Evolutionary conservation across 2,113 vertebrate species (phyloP).

Genomic region (Erinaceus europaeus): DNA sequence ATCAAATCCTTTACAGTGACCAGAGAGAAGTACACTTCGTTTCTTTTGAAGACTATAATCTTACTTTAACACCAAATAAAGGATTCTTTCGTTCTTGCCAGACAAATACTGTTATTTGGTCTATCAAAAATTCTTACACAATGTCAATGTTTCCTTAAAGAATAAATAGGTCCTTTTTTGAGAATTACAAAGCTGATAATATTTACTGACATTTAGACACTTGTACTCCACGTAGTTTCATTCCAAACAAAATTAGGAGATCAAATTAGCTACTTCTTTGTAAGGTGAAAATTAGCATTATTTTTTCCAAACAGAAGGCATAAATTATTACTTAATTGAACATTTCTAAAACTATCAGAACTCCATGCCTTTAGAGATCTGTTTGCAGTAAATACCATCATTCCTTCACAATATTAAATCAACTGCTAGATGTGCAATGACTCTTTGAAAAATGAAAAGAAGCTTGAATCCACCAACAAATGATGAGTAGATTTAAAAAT

Average conservation of each 20-base stretch:
- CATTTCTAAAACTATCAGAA: neutral
- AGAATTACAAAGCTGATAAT: neutral
- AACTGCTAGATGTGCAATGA: neutral
- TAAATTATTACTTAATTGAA: neutral
- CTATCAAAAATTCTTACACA: neutral
- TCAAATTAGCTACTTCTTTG: neutral
- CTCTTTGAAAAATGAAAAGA: neutral
- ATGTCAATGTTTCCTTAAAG: neutral
- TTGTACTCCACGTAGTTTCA: constrained; percentile 14
- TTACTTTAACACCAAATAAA: neutral
- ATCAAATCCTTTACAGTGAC: neutral
- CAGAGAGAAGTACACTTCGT: neutral
- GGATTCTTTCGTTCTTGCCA: neutral
- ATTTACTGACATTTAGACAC: constrained; percentile 35
- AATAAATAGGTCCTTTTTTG: neutral
- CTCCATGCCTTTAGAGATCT: neutral
- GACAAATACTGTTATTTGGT: neutral
- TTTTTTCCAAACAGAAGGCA: neutral
- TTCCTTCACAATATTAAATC: neutral
- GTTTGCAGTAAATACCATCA: neutral
- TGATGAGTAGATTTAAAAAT: neutral
- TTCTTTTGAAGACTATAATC: neutral
- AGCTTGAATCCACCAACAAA: neutral
- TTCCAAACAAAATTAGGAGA: constrained; percentile 19
- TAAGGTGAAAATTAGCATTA: constrained; percentile 30